Evolutionary conservation across 2,797 vertebrate genomes (phyloP).

Genomic region (Podarcis siculus): DNA sequence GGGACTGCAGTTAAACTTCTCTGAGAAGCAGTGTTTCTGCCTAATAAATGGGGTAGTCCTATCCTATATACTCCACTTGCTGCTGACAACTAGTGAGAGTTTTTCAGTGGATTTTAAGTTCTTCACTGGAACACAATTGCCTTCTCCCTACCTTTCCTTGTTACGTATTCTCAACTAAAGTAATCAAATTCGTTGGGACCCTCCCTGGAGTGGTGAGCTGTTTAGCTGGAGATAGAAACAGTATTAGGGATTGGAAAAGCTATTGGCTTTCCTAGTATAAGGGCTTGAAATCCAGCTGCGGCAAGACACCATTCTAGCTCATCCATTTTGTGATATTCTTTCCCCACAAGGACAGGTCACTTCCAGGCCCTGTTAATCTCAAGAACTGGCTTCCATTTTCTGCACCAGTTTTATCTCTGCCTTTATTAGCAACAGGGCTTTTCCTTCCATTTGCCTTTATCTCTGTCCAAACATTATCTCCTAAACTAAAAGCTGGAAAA

Average conservation of each 20-base stretch:
- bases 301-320: slow-evolving; percentile 39
- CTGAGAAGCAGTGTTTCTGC: background rate
- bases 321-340: slow-evolving; percentile 40
- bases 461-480: slow-evolving; percentile 51
- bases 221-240: slow-evolving; percentile 10
- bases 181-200: background rate
- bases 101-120: background rate
- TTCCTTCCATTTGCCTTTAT: slow-evolving; percentile 63
- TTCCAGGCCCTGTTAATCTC: slow-evolving; percentile 18
- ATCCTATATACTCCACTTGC: slow-evolving; percentile 13
- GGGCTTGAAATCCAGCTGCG: slow-evolving; percentile 32
- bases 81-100: background rate
- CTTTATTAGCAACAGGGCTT: slow-evolving; percentile 52
- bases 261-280: slow-evolving; percentile 33
- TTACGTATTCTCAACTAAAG: slow-evolving; percentile 27
- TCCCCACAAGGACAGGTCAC: slow-evolving; percentile 25
- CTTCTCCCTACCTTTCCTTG: background rate
- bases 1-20: background rate
- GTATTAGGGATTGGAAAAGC: slow-evolving; percentile 33
- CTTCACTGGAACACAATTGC: background rate
- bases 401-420: slow-evolving; percentile 45
- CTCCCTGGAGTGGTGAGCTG: background rate
- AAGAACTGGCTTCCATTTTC: slow-evolving; percentile 37
- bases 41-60: background rate
- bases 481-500: slow-evolving; percentile 10